Percentiles rank a stretch among this genome's conserved stretches.
Evolutionary conservation across 1,140 invertebrate species (phyloP).

Genomic region (Plectrocnemia conspersa): DNA sequence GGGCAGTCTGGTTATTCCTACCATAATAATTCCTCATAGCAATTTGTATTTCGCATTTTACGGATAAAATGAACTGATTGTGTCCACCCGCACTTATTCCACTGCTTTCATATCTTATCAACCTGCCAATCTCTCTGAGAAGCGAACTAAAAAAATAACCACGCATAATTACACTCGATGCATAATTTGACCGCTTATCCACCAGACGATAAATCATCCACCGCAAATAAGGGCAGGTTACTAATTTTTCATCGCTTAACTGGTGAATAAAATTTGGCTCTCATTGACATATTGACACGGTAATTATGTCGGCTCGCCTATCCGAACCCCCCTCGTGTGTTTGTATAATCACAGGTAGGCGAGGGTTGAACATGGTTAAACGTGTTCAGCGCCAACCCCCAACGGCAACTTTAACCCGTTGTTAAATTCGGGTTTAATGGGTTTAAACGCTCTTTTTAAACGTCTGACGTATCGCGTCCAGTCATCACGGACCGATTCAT

Average conservation of each 20-base stretch:
- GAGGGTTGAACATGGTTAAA: neutral
- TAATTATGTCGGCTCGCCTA: conserved; percentile 3
- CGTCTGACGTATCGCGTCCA: conserved; percentile 10
- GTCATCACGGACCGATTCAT: conserved; percentile 18
- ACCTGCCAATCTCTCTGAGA: too few relatives aligned
- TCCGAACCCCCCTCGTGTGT: neutral
- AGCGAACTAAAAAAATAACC: too few relatives aligned
- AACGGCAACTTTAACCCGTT: neutral
- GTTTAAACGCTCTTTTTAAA: neutral
- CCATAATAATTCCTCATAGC: too few relatives aligned
- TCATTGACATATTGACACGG: conserved; percentile 7
- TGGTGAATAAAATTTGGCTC: conserved; percentile 25
- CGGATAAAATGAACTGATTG: too few relatives aligned
- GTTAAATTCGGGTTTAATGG: conserved; percentile 1
- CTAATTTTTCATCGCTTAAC: conserved; percentile 30
- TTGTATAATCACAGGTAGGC: conserved; percentile 3
- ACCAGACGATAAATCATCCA: conserved; percentile 35
- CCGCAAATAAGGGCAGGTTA: conserved; percentile 29
- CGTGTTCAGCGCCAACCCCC: neutral
- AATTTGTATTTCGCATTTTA: too few relatives aligned
- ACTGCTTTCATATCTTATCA: too few relatives aligned
- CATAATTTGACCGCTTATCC: too few relatives aligned
- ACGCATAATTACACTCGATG: too few relatives aligned
- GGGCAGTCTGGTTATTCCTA: too few relatives aligned
- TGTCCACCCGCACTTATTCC: too few relatives aligned